Percentiles rank a stretch among this genome's conserved stretches.
These are phyloP conservation scores for Periplaneta americana DNA, from an alignment of 1,140 invertebrate species.

Conservation along the genomic window DNA sequence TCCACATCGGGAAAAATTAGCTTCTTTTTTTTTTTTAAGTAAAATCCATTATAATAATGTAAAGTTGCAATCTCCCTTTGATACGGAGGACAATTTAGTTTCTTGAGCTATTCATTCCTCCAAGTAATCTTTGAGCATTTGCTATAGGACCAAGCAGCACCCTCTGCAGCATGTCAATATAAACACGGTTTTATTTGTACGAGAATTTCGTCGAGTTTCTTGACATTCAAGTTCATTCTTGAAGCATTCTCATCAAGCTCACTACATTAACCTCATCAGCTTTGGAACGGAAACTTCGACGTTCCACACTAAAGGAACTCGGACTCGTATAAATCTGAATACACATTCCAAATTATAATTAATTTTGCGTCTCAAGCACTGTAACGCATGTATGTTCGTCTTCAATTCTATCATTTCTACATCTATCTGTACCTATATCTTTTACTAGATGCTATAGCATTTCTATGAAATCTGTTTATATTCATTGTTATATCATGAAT, in stretches of 20 bases:
- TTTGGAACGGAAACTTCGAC: not conserved
- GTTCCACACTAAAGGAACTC: not conserved
- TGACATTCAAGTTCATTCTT: not conserved
- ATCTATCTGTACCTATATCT: too few species aligned
- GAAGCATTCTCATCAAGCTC: not conserved
- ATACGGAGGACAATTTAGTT: not conserved
- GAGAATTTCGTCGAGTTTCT: not conserved
- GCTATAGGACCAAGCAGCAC: not conserved
- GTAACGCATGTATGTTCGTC: too few species aligned
- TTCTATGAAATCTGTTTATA: too few species aligned
- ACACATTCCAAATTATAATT: too few species aligned
- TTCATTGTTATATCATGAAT: too few species aligned
- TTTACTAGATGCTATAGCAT: too few species aligned
- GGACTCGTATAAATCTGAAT: too few species aligned
- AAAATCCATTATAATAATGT: not conserved
- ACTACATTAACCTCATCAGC: not conserved
- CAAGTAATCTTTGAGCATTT: not conserved
- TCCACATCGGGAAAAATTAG: not conserved
- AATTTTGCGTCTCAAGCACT: too few species aligned
- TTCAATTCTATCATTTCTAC: too few species aligned
- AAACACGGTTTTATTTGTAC: not conserved
- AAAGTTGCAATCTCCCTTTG: not conserved
- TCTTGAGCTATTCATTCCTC: not conserved
- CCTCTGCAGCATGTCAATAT: not conserved
- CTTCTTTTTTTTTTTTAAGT: not conserved